Evolutionary conservation across 1,140 invertebrate species (phyloP).

Genomic region (Formica selysi): DNA sequence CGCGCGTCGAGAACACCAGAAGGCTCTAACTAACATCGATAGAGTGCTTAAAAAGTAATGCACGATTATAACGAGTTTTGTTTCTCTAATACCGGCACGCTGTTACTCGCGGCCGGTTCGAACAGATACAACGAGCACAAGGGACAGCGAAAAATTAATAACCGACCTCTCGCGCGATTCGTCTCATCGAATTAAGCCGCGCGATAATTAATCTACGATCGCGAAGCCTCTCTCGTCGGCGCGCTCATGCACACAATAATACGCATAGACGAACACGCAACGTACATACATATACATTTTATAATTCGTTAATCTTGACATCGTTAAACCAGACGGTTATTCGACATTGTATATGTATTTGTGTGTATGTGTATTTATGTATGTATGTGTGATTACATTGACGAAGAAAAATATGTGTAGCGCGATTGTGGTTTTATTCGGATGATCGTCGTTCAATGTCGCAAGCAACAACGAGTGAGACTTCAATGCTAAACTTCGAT

Average conservation of each 20-base stretch:
- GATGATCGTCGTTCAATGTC: slow-evolving; percentile 35
- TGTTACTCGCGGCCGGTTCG: background rate
- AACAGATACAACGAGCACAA: slow-evolving; percentile 31
- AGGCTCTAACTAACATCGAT: slow-evolving; percentile 41
- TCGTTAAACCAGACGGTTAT: slow-evolving; percentile 59
- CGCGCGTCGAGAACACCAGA: slow-evolving; percentile 28
- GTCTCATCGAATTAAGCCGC: slow-evolving; percentile 45
- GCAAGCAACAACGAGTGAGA: slow-evolving; percentile 53
- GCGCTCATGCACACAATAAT: slow-evolving; percentile 54
- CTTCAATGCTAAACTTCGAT: slow-evolving; percentile 21
- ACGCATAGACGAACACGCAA: slow-evolving; percentile 56
- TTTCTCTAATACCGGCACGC: background rate
- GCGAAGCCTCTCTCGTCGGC: slow-evolving; percentile 50
- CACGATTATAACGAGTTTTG: slow-evolving; percentile 42
- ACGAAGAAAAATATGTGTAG: slow-evolving; percentile 56
- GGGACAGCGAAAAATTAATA: slow-evolving; percentile 26
- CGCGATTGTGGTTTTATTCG: slow-evolving; percentile 58
- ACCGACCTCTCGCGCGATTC: slow-evolving; percentile 45
- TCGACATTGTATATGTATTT: slow-evolving; percentile 27
- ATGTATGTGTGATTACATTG: slow-evolving; percentile 19
- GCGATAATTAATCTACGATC: slow-evolving; percentile 50
- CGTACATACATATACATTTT: slow-evolving; percentile 60
- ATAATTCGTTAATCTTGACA: slow-evolving; percentile 55
- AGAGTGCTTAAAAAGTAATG: slow-evolving; percentile 48
- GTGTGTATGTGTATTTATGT: background rate